These are phyloP conservation scores for Petrosia ficiformis DNA, from an alignment of 37 sponge, comb jelly and placozoan genomes.

Conservation along the genomic window DNA sequence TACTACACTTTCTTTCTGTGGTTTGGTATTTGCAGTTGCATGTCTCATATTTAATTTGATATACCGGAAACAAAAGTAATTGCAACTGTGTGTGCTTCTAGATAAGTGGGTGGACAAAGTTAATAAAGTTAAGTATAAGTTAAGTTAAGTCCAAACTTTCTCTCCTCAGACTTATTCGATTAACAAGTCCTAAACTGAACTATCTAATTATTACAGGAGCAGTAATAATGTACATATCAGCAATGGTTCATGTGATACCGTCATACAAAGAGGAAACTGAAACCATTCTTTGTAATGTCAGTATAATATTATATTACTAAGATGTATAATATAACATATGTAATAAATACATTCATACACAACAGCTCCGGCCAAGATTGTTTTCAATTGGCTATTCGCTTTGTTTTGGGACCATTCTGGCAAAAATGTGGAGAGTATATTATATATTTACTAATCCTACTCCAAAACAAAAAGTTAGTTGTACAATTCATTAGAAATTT, in stretches of 20 bases:
- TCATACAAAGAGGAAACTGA: neutral
- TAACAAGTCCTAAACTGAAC: slow-evolving; percentile 44
- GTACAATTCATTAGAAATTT: neutral
- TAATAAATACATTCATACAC: neutral
- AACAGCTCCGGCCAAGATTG: slow-evolving; percentile 23
- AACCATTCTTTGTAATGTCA: slow-evolving; percentile 43
- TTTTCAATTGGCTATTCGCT: slow-evolving; percentile 55
- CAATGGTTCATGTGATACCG: slow-evolving; percentile 20
- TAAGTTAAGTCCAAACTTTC: too few relatives aligned
- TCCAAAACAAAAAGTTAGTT: slow-evolving; percentile 16
- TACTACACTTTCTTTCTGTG: slow-evolving; percentile 16
- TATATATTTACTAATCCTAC: slow-evolving; percentile 49
- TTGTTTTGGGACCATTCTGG: slow-evolving; percentile 54
- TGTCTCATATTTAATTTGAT: slow-evolving; percentile 46
- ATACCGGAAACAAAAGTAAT: slow-evolving; percentile 46
- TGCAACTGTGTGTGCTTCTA: too few relatives aligned
- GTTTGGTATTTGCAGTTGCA: slow-evolving; percentile 33
- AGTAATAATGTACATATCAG: slow-evolving; percentile 31
- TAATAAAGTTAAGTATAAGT: too few relatives aligned
- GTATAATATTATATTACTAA: neutral
- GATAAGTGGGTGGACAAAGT: too few relatives aligned
- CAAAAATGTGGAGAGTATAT: slow-evolving; percentile 52
- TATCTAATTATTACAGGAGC: slow-evolving; percentile 42
- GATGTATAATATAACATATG: too few relatives aligned
- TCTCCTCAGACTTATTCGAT: slow-evolving; percentile 10